A percentile compares a stretch with the other conserved stretches of the same genome.
phyloP scores from a whole-genome alignment of 1,140 invertebrate genomes.

The Drosophila pectinifera region DNA sequence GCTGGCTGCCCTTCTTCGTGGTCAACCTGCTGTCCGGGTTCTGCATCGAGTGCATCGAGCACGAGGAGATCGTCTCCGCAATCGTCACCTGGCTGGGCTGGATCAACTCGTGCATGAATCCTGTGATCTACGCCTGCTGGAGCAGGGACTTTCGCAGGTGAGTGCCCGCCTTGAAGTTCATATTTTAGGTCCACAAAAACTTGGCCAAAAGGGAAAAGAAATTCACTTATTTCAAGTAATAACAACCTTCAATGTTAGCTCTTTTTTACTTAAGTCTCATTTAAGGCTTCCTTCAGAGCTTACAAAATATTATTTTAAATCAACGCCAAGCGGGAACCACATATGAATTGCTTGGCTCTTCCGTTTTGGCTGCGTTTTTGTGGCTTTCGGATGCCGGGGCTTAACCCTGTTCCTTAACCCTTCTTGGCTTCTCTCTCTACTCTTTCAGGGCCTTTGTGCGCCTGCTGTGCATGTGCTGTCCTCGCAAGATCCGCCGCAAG shows the following conservation, averaged over 20 bases:
- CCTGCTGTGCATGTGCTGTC: slow-evolving; percentile 92
- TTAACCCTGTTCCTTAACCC: slow-evolving; percentile 56
- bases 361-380: slow-evolving; percentile 12
- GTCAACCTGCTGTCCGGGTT: slow-evolving; percentile 97
- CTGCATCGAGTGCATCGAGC: slow-evolving; percentile 93
- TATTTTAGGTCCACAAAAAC: background rate
- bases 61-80: slow-evolving; percentile 95
- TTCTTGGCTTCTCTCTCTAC: slow-evolving; percentile 54
- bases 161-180: slow-evolving; percentile 65
- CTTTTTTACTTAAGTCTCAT: too few relatives aligned
- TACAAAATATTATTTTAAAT: background rate
- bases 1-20: slow-evolving; percentile 99
- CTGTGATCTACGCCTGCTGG: slow-evolving; percentile 98
- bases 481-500: slow-evolving; percentile 89
- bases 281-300: too few relatives aligned
- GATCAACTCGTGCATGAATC: slow-evolving; percentile 99
- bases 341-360: background rate
- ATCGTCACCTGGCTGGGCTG: slow-evolving; percentile 99
- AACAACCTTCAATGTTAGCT: accelerated
- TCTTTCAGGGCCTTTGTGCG: slow-evolving; percentile 90
- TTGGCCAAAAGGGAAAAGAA: too few relatives aligned
- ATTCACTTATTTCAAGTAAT: too few relatives aligned
- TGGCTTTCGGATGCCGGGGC: slow-evolving; percentile 5
- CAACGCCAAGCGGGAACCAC: background rate
- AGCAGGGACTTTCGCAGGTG: slow-evolving; percentile 97